Base-by-base conservation (phyloP, 2,113 vertebrate species). In the Coptodon bakossiorum region DNA sequence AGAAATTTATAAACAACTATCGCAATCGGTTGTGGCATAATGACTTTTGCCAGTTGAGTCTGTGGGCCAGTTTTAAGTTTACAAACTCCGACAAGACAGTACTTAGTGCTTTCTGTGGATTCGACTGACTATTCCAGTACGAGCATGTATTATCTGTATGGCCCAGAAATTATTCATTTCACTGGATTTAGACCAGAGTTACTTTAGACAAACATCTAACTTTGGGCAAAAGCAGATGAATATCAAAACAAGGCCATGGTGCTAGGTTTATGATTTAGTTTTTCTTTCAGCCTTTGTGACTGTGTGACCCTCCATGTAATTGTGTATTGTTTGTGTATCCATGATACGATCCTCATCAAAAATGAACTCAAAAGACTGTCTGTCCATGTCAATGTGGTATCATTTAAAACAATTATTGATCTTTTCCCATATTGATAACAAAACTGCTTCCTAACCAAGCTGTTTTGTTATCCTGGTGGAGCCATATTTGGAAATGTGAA, bases 231-330 rank as follows among this genome's bases (percentile, higher is more conserved):
- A 16, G n/a, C 12, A 43, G 5, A 24, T 71, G 3, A 24, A 43
- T 9, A 71, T 71, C 0, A 45, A 16, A 17, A 29, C 68, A 48
- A 40, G 0, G 13, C 0, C 5, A 0, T 3, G 9, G 68, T 29
- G 14, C 9, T 48, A 76, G 43, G 24, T 50, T 76, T 76, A 45
- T 5, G 24, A 14, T 11, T 45, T 4, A 1, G 8, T 48, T 76
- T 45, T 76, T 29, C 68, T 48, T 10, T 73, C n/a, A 45, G 22
- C 9, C 14, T 76, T 76, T 78, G 43, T 76, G 43, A 50, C 16
- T 50, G 71, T n/a, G 24, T 50, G 43, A 50, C 0, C 43, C 10
- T 3, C 24, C 6, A 27, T 48, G 40, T 24, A 27, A 48, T 48
- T 48, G 0, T 29, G 22, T 17, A 29, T 5, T 29, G 9, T 45